Conservation (phyloP, 2,888 invertebrate species). For the Branchellion lobata region DNA sequence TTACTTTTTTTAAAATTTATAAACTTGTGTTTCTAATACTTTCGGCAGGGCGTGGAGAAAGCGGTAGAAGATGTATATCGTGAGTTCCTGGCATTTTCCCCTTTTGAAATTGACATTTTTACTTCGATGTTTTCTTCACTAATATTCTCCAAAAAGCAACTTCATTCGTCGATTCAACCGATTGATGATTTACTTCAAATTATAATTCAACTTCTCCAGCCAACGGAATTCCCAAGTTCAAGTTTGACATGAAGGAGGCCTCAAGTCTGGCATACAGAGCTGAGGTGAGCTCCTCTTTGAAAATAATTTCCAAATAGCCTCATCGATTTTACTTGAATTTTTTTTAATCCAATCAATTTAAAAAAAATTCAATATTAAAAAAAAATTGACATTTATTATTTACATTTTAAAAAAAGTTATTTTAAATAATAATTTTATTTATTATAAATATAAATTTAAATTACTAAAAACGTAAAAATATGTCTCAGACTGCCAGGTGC, state of each 20-base stretch:
- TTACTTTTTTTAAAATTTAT: no score
- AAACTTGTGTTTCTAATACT: no score
- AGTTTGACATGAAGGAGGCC: constrained; percentile 90
- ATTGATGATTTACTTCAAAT: no score
- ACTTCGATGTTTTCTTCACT: no score
- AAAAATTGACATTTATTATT: no score
- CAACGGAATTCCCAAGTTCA: constrained; percentile 73
- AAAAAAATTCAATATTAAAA: no score
- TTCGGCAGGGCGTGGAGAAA: constrained; percentile 72
- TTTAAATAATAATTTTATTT: background rate
- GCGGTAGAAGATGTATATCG: constrained; percentile 58
- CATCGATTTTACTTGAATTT: background rate
- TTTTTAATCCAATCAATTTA: background rate
- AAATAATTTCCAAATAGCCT: constrained; percentile 27
- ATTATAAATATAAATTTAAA: background rate
- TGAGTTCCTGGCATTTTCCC: no score
- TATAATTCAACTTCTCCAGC: constrained; percentile 52
- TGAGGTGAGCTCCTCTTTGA: constrained; percentile 62
- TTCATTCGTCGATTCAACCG: no score
- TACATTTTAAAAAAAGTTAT: no score
- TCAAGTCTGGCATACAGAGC: constrained; percentile 93
- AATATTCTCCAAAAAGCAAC: no score
- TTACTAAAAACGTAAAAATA: constrained; percentile 47
- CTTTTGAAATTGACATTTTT: no score
- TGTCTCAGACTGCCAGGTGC: constrained; percentile 72